phyloP scores from a whole-genome alignment of 2,888 invertebrate species.

The Celastrina argiolus region DNA sequence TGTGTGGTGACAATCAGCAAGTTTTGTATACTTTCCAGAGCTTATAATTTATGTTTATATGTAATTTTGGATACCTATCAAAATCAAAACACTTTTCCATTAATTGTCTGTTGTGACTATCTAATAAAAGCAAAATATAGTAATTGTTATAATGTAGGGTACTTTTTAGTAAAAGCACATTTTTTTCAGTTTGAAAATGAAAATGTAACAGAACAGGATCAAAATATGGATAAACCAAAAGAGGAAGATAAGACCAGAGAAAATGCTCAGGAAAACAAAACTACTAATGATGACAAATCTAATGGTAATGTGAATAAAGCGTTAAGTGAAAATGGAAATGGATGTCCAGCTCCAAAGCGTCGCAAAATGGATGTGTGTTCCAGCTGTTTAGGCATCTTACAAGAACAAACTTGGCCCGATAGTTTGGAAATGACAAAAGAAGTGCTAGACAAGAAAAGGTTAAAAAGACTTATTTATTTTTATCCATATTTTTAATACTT shows the following conservation, averaged over 20 bases:
- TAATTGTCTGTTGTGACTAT: too few relatives aligned
- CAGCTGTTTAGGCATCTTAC: conserved; percentile 85
- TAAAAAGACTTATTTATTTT: conserved; percentile 26
- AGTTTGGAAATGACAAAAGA: conserved; percentile 72
- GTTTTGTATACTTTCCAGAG: too few relatives aligned
- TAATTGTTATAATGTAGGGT: too few relatives aligned
- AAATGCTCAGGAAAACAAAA: conserved; percentile 29
- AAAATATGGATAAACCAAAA: conserved; percentile 15
- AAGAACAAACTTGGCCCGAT: conserved; percentile 76
- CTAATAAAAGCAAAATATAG: too few relatives aligned
- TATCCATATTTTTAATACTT: too few relatives aligned
- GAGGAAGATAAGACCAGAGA: conserved; percentile 26
- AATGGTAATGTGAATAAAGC: neutral
- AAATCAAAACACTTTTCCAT: too few relatives aligned
- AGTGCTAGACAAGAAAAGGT: conserved; percentile 70
- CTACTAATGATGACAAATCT: conserved; percentile 25
- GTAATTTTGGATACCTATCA: too few relatives aligned
- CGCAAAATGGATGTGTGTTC: conserved; percentile 77
- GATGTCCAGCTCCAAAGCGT: conserved; percentile 55
- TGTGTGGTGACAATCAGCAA: too few relatives aligned
- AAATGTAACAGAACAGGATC: conserved; percentile 12
- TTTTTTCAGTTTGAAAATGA: conserved; percentile 12
- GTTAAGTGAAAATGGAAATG: neutral
- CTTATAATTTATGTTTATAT: too few relatives aligned
- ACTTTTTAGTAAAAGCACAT: neutral